These are phyloP conservation scores for Tachyglossus aculeatus DNA, from an alignment of 2,797 vertebrate species.

Conservation along the genomic window DNA sequence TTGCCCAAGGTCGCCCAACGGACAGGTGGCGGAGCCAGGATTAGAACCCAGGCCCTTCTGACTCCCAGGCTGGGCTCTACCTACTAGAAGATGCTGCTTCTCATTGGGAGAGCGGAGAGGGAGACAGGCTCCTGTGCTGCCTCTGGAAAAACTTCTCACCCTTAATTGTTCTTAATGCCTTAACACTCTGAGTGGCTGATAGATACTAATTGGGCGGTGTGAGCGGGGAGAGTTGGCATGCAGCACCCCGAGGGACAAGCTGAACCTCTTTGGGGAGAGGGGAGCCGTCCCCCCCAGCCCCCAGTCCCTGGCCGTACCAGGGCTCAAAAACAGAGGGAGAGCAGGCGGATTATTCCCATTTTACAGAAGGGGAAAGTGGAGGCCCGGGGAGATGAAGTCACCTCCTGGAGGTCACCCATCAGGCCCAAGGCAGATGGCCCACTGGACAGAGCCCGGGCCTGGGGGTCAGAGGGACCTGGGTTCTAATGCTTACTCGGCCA, in stretches of 20 bases:
- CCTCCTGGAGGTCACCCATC: slow-evolving; percentile 47
- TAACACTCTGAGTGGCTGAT: slow-evolving; percentile 69
- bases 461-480: no score
- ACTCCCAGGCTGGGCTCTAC: rapidly evolving
- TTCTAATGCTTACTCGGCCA: no score
- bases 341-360: no score
- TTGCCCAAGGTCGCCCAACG: neutral
- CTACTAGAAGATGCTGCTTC: no score
- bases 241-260: slow-evolving; percentile 34
- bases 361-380: neutral
- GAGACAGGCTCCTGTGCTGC: slow-evolving; percentile 44
- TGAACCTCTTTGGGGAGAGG: neutral
- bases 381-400: slow-evolving; percentile 31
- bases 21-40: rapidly evolving
- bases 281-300: no score
- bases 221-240: neutral
- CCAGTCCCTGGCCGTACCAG: no score
- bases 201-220: slow-evolving; percentile 67
- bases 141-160: slow-evolving; percentile 73
- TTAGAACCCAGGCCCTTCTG: rapidly evolving
- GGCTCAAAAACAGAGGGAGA: no score
- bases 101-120: no score
- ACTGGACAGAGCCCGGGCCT: no score
- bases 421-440: no score
- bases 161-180: slow-evolving; percentile 74